These are phyloP conservation scores for Leuciscus waleckii DNA, from an alignment of 2,797 vertebrate species.

Conservation along the genomic window DNA sequence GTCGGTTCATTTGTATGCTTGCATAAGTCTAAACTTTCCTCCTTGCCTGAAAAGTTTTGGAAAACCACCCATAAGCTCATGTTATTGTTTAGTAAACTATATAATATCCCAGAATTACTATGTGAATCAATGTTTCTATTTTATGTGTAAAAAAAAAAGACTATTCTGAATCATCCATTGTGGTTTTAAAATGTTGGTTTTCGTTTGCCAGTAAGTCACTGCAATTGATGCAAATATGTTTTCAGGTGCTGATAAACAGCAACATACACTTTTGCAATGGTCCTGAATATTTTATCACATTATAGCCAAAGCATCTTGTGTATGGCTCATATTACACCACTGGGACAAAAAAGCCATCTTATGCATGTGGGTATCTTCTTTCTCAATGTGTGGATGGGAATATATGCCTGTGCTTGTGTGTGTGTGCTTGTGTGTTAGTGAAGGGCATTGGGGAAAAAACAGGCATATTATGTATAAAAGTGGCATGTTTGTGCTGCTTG, in stretches of 20 bases:
- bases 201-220: neutral
- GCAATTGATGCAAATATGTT: constrained; percentile 13
- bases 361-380: neutral
- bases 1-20: neutral
- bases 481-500: constrained; percentile 11
- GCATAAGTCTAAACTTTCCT: neutral
- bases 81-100: neutral
- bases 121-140: neutral
- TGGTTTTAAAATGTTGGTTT: neutral
- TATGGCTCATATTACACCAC: neutral
- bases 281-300: constrained; percentile 28
- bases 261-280: neutral
- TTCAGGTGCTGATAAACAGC: constrained; percentile 31
- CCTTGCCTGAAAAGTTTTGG: neutral
- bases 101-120: neutral
- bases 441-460: neutral
- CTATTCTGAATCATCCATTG: constrained; percentile 1
- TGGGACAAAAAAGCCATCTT: neutral
- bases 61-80: neutral
- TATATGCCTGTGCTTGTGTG: neutral
- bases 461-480: constrained; percentile 2
- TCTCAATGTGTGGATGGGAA: neutral
- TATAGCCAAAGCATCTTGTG: neutral
- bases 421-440: constrained; percentile 6
- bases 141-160: neutral